Evolutionary conservation across 37 sponge, comb jelly and placozoan genomes (phyloP).

Genomic region (Oopsacas minuta): DNA sequence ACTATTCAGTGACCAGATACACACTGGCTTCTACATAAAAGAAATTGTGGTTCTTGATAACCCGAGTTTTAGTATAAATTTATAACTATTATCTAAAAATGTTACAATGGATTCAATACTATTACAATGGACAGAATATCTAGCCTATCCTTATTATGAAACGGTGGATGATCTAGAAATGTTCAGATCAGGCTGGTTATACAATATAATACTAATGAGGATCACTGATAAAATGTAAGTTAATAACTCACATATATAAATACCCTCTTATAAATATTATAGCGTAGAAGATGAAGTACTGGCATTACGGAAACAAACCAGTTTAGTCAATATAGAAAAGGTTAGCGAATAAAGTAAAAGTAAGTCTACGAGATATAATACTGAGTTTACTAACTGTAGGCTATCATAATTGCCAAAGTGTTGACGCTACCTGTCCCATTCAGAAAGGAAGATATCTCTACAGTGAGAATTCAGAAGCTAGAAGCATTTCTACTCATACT

Average conservation of each 20-base stretch:
- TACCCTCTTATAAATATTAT: background rate
- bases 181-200: background rate
- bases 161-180: background rate
- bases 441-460: background rate
- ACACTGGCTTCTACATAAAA: no score
- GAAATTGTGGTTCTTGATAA: background rate
- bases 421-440: background rate
- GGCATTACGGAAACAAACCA: background rate
- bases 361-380: background rate
- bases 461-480: background rate
- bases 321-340: background rate
- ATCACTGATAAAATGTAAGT: background rate
- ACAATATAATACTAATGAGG: constrained; percentile 12
- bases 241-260: background rate
- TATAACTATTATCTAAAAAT: no score
- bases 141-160: background rate
- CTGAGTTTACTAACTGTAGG: background rate
- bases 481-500: background rate
- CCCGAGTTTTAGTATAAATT: no score
- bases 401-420: background rate
- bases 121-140: background rate
- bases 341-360: background rate
- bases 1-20: no score
- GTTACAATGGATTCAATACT: background rate
- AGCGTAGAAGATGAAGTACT: background rate